These are phyloP conservation scores for Heteronetta atricapilla DNA, from an alignment of 2,113 vertebrate species.

Conservation along the genomic window DNA sequence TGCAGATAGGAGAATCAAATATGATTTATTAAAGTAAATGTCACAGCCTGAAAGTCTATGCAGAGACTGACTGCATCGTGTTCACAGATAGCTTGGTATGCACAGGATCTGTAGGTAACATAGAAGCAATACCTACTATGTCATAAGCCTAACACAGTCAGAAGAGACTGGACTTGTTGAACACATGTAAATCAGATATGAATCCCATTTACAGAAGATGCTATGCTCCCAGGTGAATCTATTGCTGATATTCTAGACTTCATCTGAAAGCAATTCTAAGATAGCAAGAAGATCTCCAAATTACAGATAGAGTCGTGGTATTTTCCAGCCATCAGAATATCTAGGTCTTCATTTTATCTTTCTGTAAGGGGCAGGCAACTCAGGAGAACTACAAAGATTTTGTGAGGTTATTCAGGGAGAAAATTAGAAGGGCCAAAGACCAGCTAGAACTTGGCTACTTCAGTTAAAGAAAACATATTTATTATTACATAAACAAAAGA, in stretches of 20 bases:
- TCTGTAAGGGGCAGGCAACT: too few species aligned
- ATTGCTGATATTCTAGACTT: not conserved
- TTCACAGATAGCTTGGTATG: not conserved
- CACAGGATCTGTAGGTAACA: not conserved
- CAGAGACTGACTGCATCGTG: not conserved
- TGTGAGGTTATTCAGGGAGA: too few species aligned
- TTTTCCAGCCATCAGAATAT: not conserved
- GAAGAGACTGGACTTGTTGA: not conserved
- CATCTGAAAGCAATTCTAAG: not conserved
- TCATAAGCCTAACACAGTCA: not conserved
- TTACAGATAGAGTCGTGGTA: not conserved
- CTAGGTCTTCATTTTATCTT: not conserved
- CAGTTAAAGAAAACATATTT: too few species aligned
- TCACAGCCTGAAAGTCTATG: not conserved
- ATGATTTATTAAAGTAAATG: not conserved
- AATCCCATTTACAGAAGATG: not conserved
- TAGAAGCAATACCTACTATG: not conserved
- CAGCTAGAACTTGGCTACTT: too few species aligned
- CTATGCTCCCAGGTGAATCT: not conserved
- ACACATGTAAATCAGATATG: not conserved
- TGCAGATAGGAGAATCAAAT: not conserved
- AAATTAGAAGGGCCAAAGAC: too few species aligned
- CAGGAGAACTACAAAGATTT: too few species aligned
- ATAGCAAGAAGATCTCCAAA: not conserved
- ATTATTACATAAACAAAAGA: too few species aligned